Evolutionary conservation across 2,797 vertebrate genomes (phyloP).

Genomic region (Aeoliscus strigatus): DNA sequence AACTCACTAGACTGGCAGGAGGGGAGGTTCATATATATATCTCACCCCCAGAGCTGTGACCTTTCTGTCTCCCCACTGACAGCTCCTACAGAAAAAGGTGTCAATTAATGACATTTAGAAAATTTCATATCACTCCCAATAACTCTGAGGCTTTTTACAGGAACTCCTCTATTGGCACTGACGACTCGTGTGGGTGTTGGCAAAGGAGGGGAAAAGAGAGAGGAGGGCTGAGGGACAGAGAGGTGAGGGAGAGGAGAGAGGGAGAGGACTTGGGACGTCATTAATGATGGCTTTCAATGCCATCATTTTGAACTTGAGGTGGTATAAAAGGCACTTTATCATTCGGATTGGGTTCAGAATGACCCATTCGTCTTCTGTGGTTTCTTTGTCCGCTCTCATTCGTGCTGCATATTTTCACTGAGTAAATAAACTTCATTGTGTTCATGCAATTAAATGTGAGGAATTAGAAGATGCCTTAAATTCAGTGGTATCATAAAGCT

Average conservation of each 20-base stretch:
- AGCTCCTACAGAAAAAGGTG: constrained; percentile 75
- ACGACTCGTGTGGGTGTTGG: constrained; percentile 44
- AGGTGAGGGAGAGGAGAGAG: constrained; percentile 13
- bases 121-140: constrained; percentile 77
- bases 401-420: constrained; percentile 3
- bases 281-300: constrained; percentile 68
- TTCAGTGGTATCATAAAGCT: too few relatives aligned
- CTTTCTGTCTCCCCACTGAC: constrained; percentile 76
- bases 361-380: constrained; percentile 56
- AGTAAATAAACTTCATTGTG: not conserved
- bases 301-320: constrained; percentile 63
- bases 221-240: constrained; percentile 10
- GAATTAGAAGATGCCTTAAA: constrained; percentile 3
- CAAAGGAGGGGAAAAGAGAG: constrained; percentile 2
- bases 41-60: constrained; percentile 71
- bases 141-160: constrained; percentile 73
- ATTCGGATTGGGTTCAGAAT: constrained; percentile 55
- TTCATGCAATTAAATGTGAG: constrained; percentile 8
- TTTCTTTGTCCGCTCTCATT: constrained; percentile 39
- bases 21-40: constrained; percentile 71
- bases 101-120: constrained; percentile 83
- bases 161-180: constrained; percentile 55
- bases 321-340: constrained; percentile 65
- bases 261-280: constrained; percentile 36
- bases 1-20: constrained; percentile 69